Evolutionary conservation across 2,797 vertebrate species (phyloP), one percentile per base, ranked within the genome.

Genomic region (Gobionotothen gibberifrons): DNA sequence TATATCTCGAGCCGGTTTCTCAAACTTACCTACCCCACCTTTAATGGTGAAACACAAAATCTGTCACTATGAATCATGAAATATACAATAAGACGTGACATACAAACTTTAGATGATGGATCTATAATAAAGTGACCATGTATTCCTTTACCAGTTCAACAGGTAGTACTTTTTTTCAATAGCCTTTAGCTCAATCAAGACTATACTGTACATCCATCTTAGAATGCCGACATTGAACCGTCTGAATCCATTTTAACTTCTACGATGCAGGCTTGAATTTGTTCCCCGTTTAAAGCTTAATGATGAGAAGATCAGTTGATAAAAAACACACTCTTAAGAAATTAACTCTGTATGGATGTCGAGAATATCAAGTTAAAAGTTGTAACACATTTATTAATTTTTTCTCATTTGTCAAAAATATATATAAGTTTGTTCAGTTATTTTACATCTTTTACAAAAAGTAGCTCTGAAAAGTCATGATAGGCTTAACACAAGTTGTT

Each of bases 401-500:
- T 75, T 36, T 59, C 10, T 64, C 36, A 53, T 46, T 29, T 46
- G 32, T 3, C 17, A 72, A 65, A 63, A 52, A 32, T 9, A 54
- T 26, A 47, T 55, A 53, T 5, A 40, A 5, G 8, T 68, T 60
- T 10, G 57, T 72, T 56, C 19, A 1, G 15, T 40, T 66, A 69
- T 70, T 77, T 76, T 66, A 76, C 52, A 52, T 57, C 0, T 32
- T 15, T 56, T 16, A 55, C 11, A 69, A 68, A 36, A 36, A 36
- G 32, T 36, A 36, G 8, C 32, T 36, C 32, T 36, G 32, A 36
- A 36, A 70, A 29, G 57, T 68, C 89, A 92, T 92, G 84, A 91
- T 85, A 22, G 3, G 44, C 11, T 69, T 4, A 64, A 69, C 62
- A 56, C 1, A 4, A 12, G 2, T 19, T 44, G 11, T 21, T 49